Conservation (phyloP, 2,797 vertebrate species). For the Octomys mimax region DNA sequence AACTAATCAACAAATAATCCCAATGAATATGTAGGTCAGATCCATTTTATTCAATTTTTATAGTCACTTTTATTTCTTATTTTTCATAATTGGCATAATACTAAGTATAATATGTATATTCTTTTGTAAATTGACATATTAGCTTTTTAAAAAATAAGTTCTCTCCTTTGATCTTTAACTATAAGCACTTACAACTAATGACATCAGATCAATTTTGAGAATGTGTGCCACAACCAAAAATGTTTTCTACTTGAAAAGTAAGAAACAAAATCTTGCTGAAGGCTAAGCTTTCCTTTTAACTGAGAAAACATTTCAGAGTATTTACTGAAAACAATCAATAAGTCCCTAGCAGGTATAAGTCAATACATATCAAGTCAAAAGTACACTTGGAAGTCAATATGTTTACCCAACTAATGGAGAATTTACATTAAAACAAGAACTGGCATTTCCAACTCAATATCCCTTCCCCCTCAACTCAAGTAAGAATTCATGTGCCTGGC, state of each 20-base stretch:
- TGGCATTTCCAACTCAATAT: conserved; percentile 36
- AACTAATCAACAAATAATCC: neutral
- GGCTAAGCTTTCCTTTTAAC: conserved; percentile 64
- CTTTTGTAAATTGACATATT: neutral
- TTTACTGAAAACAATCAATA: conserved; percentile 77
- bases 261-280: conserved; percentile 42
- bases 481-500: conserved; percentile 14
- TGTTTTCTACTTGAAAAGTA: conserved; percentile 16
- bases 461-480: neutral
- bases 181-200: neutral
- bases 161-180: neutral
- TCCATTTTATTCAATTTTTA: neutral
- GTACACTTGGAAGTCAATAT: conserved; percentile 62
- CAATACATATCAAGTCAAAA: conserved; percentile 74
- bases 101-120: neutral
- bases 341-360: conserved; percentile 45
- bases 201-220: conserved; percentile 34
- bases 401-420: conserved; percentile 61
- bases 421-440: conserved; percentile 68
- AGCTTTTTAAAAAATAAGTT: neutral
- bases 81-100: neutral
- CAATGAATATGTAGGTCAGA: neutral
- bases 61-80: neutral
- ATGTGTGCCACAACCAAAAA: neutral
- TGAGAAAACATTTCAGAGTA: conserved; percentile 62